Conservation (phyloP, 1,140 invertebrate genomes). For the Calephelis nemesis region DNA sequence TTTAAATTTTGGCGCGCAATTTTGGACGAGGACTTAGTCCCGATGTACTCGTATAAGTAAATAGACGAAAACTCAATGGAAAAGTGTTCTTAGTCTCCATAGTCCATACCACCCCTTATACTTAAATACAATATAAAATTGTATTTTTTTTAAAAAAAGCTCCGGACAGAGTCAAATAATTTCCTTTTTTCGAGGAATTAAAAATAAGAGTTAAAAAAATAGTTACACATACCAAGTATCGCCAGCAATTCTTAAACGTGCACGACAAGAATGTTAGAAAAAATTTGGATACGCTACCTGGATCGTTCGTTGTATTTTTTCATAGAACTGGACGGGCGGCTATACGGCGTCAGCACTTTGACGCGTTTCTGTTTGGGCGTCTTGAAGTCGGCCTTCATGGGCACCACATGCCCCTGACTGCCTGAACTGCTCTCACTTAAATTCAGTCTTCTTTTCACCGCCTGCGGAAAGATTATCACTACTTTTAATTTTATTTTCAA, state of each 20-base stretch:
- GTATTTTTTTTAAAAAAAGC: too few species aligned
- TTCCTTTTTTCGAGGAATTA: too few species aligned
- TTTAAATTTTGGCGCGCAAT: too few species aligned
- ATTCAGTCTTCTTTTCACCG: constrained; percentile 90
- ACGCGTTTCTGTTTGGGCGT: constrained; percentile 80
- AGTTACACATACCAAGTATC: background rate
- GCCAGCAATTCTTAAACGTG: background rate
- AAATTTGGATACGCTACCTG: constrained; percentile 63
- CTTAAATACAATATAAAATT: too few species aligned
- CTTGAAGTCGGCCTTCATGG: constrained; percentile 81
- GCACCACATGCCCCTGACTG: constrained; percentile 76
- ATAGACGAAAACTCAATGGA: too few species aligned
- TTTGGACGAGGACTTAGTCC: too few species aligned
- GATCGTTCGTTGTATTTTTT: constrained; percentile 78
- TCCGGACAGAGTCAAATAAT: too few species aligned
- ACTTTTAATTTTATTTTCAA: background rate
- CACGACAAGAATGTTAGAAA: background rate
- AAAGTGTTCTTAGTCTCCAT: too few species aligned
- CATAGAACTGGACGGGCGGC: constrained; percentile 75
- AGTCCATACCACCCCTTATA: too few species aligned
- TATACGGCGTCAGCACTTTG: constrained; percentile 74
- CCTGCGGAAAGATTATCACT: constrained; percentile 60
- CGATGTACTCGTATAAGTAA: too few species aligned
- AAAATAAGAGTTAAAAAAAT: background rate
- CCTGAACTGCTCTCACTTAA: constrained; percentile 79